These are phyloP conservation scores for Abrostola tripartita DNA, from an alignment of 2,888 invertebrate species.

Conservation along the genomic window DNA sequence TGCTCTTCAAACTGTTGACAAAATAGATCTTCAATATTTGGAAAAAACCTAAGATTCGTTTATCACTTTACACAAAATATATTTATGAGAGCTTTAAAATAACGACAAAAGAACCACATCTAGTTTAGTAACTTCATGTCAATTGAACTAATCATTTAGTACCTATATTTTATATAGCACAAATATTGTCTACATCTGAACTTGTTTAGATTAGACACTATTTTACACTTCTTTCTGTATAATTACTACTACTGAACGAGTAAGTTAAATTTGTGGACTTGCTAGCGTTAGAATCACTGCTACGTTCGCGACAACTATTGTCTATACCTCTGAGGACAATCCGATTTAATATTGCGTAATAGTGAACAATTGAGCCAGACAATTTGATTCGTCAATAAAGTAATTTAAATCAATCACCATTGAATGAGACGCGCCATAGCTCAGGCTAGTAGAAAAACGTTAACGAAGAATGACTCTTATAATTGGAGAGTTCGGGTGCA, in stretches of 20 bases:
- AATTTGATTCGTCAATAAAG: constrained; percentile 15
- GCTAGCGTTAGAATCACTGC: not conserved
- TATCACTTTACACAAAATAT: not conserved
- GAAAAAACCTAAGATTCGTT: not conserved
- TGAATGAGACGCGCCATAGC: constrained; percentile 16
- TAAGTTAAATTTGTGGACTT: not conserved
- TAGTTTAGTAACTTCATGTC: no score
- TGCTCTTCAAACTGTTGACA: constrained; percentile 78
- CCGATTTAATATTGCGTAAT: constrained; percentile 9
- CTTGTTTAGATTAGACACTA: not conserved
- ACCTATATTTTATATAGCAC: no score
- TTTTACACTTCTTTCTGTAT: not conserved
- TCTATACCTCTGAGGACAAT: not conserved
- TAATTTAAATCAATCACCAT: constrained; percentile 18
- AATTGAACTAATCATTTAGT: not conserved
- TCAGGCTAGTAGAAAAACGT: not conserved
- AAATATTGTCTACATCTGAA: no score
- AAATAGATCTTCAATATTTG: constrained; percentile 14
- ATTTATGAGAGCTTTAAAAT: no score
- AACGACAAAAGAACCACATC: no score
- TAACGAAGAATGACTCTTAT: not conserved
- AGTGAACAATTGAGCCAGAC: not conserved
- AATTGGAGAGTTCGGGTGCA: no score
- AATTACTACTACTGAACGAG: not conserved
- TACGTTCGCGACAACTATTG: constrained; percentile 10